Conservation (phyloP, 2,113 vertebrate species). For the Psilopogon haemacephalus region DNA sequence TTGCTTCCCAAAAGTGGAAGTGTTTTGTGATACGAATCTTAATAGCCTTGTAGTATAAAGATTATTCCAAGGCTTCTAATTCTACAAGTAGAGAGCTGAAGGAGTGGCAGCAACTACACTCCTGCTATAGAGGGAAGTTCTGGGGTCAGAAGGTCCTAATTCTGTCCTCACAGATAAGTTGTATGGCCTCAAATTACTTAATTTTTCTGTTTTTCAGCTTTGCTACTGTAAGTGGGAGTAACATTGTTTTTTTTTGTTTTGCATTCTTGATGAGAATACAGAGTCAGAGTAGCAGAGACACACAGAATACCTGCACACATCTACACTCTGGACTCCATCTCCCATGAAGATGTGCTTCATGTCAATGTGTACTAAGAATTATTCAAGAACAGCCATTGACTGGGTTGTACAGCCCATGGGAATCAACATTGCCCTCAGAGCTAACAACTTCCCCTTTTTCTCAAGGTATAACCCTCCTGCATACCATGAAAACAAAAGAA, state of each 20-base stretch:
- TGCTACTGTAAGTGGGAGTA: not conserved
- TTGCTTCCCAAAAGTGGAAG: not conserved
- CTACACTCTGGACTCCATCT: not conserved
- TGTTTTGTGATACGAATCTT: not conserved
- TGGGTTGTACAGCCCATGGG: not conserved
- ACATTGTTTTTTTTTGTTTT: not conserved
- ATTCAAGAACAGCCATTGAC: not conserved
- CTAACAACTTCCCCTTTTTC: not conserved
- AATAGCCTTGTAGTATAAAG: not conserved
- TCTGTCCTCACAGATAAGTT: not conserved
- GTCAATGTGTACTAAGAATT: not conserved
- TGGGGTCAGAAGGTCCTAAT: not conserved
- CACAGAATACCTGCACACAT: too few relatives aligned
- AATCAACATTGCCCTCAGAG: not conserved
- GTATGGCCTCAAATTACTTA: not conserved
- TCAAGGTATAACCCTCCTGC: not conserved
- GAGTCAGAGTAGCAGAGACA: not conserved
- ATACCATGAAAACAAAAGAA: not conserved
- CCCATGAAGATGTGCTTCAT: rapidly evolving
- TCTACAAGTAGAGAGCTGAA: not conserved
- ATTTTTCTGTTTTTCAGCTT: not conserved
- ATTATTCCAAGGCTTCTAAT: not conserved
- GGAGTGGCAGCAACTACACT: not conserved
- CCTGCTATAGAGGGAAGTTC: not conserved
- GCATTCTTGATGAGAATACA: not conserved